Conservation (phyloP, 2,113 vertebrate species). For the Corythoichthys haematopterus region DNA sequence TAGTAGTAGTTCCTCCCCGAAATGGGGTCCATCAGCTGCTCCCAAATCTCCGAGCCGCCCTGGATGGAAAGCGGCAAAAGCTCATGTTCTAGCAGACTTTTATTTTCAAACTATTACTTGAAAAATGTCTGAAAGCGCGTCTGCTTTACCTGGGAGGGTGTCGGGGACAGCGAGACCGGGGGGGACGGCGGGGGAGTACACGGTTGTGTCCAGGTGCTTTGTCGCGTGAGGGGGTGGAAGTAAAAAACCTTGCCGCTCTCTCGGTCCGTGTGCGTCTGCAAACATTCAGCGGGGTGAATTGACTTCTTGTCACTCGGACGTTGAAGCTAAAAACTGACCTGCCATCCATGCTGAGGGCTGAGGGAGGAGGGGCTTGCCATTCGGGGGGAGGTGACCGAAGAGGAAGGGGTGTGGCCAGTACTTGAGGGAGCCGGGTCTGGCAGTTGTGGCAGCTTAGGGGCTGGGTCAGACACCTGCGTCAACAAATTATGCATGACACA, state of each 20-base stretch:
- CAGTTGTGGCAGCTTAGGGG: neutral
- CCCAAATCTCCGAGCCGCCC: constrained; percentile 60
- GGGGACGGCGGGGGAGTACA: constrained; percentile 39
- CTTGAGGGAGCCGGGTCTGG: neutral
- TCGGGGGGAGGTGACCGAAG: neutral
- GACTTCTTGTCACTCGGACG: neutral
- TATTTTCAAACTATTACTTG: neutral
- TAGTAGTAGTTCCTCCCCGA: constrained; percentile 80
- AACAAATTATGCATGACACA: neutral
- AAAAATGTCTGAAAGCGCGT: too few relatives aligned
- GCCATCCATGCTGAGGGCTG: constrained; percentile 64
- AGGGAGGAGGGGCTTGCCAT: constrained; percentile 28
- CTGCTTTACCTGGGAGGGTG: constrained; percentile 29
- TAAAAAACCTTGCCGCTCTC: constrained; percentile 76
- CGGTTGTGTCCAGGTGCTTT: constrained; percentile 78
- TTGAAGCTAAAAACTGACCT: constrained; percentile 51
- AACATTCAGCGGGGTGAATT: neutral
- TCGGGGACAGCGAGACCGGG: constrained; percentile 13
- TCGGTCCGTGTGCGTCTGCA: constrained; percentile 68
- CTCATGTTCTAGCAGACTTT: neutral
- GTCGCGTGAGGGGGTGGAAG: constrained; percentile 74
- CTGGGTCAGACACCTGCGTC: neutral
- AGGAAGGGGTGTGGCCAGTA: neutral
- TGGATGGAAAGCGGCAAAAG: constrained; percentile 2
- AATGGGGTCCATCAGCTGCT: constrained; percentile 73